These are phyloP conservation scores for Tetranychus urticae DNA, from an alignment of 1,140 invertebrate genomes.

Conservation along the genomic window DNA sequence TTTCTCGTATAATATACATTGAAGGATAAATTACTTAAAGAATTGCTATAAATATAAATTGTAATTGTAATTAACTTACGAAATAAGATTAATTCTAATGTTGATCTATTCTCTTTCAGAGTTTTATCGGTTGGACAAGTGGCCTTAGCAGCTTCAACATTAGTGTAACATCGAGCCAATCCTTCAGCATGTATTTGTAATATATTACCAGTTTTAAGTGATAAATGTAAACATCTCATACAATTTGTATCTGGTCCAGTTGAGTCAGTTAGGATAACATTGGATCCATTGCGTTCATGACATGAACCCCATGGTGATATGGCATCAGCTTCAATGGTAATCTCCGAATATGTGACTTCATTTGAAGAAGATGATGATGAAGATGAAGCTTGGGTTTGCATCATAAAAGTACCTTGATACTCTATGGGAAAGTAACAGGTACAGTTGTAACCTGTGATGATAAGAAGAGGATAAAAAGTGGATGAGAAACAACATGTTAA, in stretches of 20 bases:
- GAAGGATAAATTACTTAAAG: too few species aligned
- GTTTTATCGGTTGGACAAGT: constrained; percentile 28
- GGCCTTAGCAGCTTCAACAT: constrained; percentile 29
- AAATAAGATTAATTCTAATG: constrained; percentile 5
- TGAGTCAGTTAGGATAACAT: constrained; percentile 36
- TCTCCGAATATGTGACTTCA: constrained; percentile 28
- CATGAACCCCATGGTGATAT: constrained; percentile 42
- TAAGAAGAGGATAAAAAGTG: not conserved
- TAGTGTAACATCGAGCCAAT: constrained; percentile 34
- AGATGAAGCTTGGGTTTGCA: constrained; percentile 27
- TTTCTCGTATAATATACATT: too few species aligned
- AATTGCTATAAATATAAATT: too few species aligned
- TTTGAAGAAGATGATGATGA: constrained; percentile 8
- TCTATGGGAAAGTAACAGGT: constrained; percentile 39
- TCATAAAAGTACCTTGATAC: constrained; percentile 38
- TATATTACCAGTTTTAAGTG: constrained; percentile 32
- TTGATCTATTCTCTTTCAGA: constrained; percentile 6
- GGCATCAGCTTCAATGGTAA: constrained; percentile 35
- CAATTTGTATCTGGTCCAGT: constrained; percentile 28
- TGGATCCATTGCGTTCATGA: constrained; percentile 31
- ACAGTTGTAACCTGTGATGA: not conserved
- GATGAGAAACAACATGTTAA: not conserved
- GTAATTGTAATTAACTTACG: constrained; percentile 4
- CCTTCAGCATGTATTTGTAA: constrained; percentile 35
- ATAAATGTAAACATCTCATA: constrained; percentile 34